A percentile compares a stretch with the other conserved stretches of the same genome.
phyloP scores from a whole-genome alignment of 1,140 invertebrate species.

The Alviniconcha marisindica region DNA sequence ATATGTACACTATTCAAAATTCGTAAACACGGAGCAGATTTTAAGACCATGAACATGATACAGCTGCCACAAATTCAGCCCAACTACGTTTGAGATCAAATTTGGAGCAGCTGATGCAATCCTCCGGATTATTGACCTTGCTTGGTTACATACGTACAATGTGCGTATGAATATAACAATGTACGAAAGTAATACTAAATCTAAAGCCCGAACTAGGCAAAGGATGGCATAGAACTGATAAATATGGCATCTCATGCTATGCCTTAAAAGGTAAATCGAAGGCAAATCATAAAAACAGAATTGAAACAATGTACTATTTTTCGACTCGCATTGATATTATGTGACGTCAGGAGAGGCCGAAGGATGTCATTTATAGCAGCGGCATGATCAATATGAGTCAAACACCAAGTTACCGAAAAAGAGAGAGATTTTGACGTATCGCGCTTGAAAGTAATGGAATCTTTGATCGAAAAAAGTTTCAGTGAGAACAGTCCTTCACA shows the following conservation, averaged over 20 bases:
- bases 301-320: no score
- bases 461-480: not conserved
- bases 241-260: no score
- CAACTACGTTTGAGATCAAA: not conserved
- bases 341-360: not conserved
- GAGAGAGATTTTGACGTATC: not conserved
- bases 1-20: no score
- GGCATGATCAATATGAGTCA: not conserved
- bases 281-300: no score
- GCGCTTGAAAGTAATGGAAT: slow-evolving; percentile 15
- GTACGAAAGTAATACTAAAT: no score
- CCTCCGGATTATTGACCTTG: not conserved
- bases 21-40: no score
- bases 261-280: no score
- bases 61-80: no score
- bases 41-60: no score
- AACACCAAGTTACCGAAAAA: not conserved
- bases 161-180: not conserved
- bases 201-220: no score
- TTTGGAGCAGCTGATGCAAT: slow-evolving; percentile 23
- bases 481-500: not conserved
- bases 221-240: no score
- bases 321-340: not conserved
- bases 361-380: not conserved
- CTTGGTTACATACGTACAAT: slow-evolving; percentile 12